Base-by-base conservation (phyloP, 2,797 vertebrate species). In the Nyctalus aviator region DNA sequence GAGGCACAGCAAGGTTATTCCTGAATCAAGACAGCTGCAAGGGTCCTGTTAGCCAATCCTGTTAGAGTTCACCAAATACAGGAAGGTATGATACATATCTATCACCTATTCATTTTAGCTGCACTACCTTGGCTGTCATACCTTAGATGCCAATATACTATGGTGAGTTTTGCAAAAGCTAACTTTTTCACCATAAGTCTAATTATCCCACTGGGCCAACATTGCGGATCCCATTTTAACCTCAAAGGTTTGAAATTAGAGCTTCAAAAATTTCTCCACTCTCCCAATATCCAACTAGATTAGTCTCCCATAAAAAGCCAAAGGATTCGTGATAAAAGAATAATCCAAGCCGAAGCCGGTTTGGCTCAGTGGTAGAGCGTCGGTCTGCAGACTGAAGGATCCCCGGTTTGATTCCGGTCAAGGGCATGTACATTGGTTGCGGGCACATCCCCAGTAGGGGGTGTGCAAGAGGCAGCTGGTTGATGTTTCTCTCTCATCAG, bases 301-400 rank as follows among this genome's bases (percentile, higher is more conserved):
- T 86, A 35, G 20, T 87, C 44, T 87, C 32, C 13, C 73, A 48
- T n/a, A 57, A 77, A 88, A 93, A 93, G 17, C 7, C 55, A 72
- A 78, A 73, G 75, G 46, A 95, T 68, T 84, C 89, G 66, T 30
- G n/a, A 89, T 48, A 46, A 69, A 96, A 88, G n/a, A 86, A 73
- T 25, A 73, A 88, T 37, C 68, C 32, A 82, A 84, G 37, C 37
- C 37, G 6, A 41, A 41, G 37, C 37, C 37, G 37, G 37, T 41
- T 41, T 41, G 5, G 37, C 37, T 41, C 37, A 41, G 37, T 41
- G 37, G 37, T 41, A 41, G 37, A 41, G 37, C 37, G 1, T 41
- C 37, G 6, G 37, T 41, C 37, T 41, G 37, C 6, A 4, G 6
- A 41, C 37, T 41, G 6, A 41, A 41, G 37, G 37, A 6, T 41